Evolutionary conservation across 2,888 invertebrate genomes (phyloP), one percentile per base, ranked within the genome.

Genomic region (Teleiodes luculella): DNA sequence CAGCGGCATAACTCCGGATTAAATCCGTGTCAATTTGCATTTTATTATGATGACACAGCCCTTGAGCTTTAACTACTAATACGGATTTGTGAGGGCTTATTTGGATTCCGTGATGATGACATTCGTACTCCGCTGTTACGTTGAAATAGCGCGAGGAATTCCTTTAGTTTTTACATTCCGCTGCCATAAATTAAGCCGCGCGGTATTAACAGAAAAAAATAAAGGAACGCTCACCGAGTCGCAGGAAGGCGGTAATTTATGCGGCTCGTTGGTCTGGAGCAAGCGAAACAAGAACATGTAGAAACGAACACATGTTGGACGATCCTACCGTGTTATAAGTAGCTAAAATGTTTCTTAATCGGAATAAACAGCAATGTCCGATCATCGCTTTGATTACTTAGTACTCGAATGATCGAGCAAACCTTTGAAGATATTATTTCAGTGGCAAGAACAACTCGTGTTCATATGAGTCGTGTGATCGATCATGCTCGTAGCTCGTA

Each of bases 11-110:
- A 83, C 74, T 76, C 77, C 74, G 80, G 85, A 85, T 86, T 86
- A 86, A 83, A 86, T 84, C 80, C 74, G 75, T 79, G 80, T 78
- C 83, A 82, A 87, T 86, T 87, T 87, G 81, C 85, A 87, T 87
- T 87, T 85, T 86, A 82, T 83, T 83, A 86, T 80, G 74, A 80
- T 75, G 78, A 75, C 74, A 80, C 68, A 74, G 70, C 77, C 77
- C 78, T 78, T 77, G 72, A 78, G 78, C 77, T 69, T 76, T 71
- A 74, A 79, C 81, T 81, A 78, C 76, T 82, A 83, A 78, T 72
- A 74, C 74, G 76, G 78, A 69, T 80, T 80, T 75, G 72, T 71
- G 67, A 68, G 69, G 70, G 72, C 74, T 80, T 75, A 74, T 71
- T 74, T 67, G 62, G 66, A 73, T 74, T 71, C 67, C 60, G 66